Evolutionary conservation across 2,113 vertebrate species (phyloP).

Genomic region (Trichomycterus rosablanca): DNA sequence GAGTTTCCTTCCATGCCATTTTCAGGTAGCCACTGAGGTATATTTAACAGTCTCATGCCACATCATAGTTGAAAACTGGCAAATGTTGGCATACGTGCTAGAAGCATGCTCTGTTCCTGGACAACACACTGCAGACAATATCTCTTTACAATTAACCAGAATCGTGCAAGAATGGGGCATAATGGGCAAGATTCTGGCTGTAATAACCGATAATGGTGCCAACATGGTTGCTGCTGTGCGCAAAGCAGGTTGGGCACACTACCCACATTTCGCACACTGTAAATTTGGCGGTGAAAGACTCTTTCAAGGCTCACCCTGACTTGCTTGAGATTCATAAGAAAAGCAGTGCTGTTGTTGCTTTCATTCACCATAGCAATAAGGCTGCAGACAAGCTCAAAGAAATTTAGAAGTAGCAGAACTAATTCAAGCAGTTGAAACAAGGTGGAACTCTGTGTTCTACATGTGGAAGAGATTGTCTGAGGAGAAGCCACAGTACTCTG

Average conservation of each 20-base stretch:
- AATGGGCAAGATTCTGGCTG: conserved; percentile 31
- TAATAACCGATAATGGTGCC: conserved; percentile 43
- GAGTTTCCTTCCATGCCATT: not conserved
- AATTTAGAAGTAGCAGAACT: conserved; percentile 45
- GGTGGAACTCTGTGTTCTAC: conserved; percentile 47
- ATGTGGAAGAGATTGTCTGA: conserved; percentile 41
- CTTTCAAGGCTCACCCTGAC: conserved; percentile 24
- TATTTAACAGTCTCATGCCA: conserved; percentile 16
- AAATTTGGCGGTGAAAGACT: conserved; percentile 46
- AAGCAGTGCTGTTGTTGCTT: conserved; percentile 28
- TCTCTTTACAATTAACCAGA: conserved; percentile 26
- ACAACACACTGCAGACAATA: conserved; percentile 42
- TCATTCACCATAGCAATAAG: conserved; percentile 44
- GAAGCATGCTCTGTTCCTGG: conserved; percentile 27
- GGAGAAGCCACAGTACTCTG: conserved; percentile 31
- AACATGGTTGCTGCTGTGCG: conserved; percentile 36
- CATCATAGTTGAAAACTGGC: conserved; percentile 23
- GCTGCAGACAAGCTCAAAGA: conserved; percentile 40
- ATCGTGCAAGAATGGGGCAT: conserved; percentile 42
- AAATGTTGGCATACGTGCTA: conserved; percentile 36
- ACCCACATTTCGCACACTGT: conserved; percentile 43
- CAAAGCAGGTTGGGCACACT: conserved; percentile 40
- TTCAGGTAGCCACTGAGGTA: conserved; percentile 6
- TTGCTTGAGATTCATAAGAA: not conserved
- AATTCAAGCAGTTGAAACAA: conserved; percentile 41